Base-by-base conservation (phyloP, 1,140 invertebrate species). In the Drosophila nigromelanica region DNA sequence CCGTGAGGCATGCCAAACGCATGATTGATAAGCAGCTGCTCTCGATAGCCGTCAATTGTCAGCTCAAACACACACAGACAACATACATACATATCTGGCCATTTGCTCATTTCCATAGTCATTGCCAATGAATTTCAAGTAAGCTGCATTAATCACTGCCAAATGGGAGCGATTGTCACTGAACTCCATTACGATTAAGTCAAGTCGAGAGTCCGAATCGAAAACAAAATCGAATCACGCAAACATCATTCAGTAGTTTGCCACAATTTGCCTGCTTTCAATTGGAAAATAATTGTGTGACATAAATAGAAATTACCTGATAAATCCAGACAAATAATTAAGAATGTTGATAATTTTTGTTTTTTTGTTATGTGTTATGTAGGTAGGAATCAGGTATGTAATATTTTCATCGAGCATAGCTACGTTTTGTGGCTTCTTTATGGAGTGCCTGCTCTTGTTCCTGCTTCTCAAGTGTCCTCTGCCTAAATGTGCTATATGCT, bases 21-120 rank as follows among this genome's bases (percentile, higher is more conserved):
- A 70, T 74, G 72, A 74, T 74, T 74, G 67, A 74, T 70, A 63
- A 70, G 56, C 66, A 74, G 59, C 72, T 74, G 66, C 64, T 69
- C 48, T 33, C 15, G 35, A 48, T 27, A 63, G 24, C 61, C 35
- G 21, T 39, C 62, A 15, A 55, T 43, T 37, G 30, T 54, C 14
- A 54, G 48, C 62, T 48, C 45, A 67, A 18, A 54, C 37, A 5
- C 50, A 59, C 54, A 14, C 45, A 43, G 30, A 30, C 35, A 35
- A 21, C 50, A 39, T 39, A n/a, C 60, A 18, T 18, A 18, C 2
- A 18, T 18, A 18, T 61, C 30, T 48, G 47, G n/a, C 12, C 14
- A 37, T 62, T n/a, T 33, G 40, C 37, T 61, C 35, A 71, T 71
- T 71, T 59, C 54, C 63, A 73, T 66, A 67, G 30, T 33, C 18